These are phyloP conservation scores for Sebastes alutus DNA, from an alignment of 2,797 vertebrate genomes.

Conservation along the genomic window DNA sequence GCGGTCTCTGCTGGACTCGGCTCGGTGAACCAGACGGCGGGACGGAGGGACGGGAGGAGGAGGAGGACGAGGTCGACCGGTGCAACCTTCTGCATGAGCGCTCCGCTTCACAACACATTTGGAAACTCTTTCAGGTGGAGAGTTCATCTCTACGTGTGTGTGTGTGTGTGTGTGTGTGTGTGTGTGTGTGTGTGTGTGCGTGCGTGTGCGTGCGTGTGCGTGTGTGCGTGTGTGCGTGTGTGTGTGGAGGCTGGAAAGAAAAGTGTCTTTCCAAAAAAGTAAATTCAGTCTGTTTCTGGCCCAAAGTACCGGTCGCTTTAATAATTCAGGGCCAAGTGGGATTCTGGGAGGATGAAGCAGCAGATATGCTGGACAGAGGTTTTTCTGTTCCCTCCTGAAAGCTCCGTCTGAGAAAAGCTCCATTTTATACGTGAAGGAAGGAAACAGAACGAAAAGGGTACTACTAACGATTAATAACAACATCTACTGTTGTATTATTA, in stretches of 20 bases:
- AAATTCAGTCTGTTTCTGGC: conserved; percentile 21
- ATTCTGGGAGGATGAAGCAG: conserved; percentile 29
- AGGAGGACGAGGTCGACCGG: conserved; percentile 29
- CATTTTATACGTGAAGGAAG: not conserved
- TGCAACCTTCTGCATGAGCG: conserved; percentile 59
- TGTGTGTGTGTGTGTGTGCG: not conserved
- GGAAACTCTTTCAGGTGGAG: conserved; percentile 33
- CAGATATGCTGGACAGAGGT: not conserved
- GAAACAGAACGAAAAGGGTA: not conserved
- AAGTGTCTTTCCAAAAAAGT: not conserved
- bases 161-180: not conserved
- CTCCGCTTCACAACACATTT: conserved; percentile 41
- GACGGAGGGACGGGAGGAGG: conserved; percentile 19
- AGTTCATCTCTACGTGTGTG: conserved; percentile 4
- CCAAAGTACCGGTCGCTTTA: conserved; percentile 34
- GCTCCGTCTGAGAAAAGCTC: not conserved
- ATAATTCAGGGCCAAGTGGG: conserved; percentile 47
- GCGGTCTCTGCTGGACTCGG: not conserved
- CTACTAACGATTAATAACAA: not conserved
- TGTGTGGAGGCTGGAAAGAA: not conserved
- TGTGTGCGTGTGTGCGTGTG: not conserved
- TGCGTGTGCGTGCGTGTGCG: too few species aligned
- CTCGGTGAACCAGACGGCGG: conserved; percentile 4
- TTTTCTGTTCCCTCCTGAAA: not conserved
- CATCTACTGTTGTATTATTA: not conserved